phyloP scores from a whole-genome alignment of 53 echinoderm and acorn worm species.

The Mesocentrotus franciscanus region DNA sequence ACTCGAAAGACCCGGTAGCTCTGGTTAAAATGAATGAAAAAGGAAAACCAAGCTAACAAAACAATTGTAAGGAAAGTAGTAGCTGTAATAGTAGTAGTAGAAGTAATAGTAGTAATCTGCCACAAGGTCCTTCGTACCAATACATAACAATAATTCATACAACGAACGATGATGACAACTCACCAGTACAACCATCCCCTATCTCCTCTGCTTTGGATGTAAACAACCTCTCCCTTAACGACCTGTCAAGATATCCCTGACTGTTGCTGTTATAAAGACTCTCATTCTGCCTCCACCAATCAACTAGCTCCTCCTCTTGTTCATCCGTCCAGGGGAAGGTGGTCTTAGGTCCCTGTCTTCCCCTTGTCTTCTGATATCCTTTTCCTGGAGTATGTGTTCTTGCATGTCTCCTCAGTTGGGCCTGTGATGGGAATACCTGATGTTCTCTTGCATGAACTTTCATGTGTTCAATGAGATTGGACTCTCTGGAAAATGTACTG shows the following conservation, averaged over 20 bases:
- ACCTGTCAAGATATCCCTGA: background rate
- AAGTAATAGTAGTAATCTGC: too few species aligned
- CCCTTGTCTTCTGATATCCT: background rate
- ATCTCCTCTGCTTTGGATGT: slow-evolving; percentile 19
- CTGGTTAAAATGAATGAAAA: too few species aligned
- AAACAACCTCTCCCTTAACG: background rate
- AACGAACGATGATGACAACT: background rate
- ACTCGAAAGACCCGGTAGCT: too few species aligned
- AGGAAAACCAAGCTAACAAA: too few species aligned
- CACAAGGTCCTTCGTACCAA: too few species aligned
- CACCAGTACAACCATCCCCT: slow-evolving; percentile 48
- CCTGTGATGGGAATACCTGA: background rate
- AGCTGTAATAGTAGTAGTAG: too few species aligned
- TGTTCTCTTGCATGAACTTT: background rate
- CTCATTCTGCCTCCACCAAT: slow-evolving; percentile 48
- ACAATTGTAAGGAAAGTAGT: too few species aligned
- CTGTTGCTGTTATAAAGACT: background rate
- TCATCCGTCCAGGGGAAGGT: slow-evolving; percentile 50
- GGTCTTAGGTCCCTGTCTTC: slow-evolving; percentile 41
- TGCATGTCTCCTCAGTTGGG: background rate
- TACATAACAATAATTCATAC: background rate
- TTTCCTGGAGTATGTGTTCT: background rate
- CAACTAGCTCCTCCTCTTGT: slow-evolving; percentile 58
- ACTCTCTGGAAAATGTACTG: background rate
- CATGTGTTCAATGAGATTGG: background rate